Evolutionary conservation across 35 echinoderm and acorn worm species (phyloP).

Genomic region (Apostichopus californicus): DNA sequence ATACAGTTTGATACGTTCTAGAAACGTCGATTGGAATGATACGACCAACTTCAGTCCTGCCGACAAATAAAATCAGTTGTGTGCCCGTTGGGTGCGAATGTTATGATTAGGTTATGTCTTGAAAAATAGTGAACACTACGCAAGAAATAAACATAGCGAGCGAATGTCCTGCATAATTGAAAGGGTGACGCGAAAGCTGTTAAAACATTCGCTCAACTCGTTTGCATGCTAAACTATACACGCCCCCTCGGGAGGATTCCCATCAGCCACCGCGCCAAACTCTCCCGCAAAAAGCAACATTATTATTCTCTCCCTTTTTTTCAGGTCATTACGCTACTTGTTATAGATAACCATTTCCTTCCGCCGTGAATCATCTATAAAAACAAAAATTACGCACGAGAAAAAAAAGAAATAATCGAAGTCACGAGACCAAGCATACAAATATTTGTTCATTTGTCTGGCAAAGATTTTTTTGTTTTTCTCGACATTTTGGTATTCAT

Average conservation of each 20-base stretch:
- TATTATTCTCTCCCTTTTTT: no score
- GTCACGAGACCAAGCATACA: no score
- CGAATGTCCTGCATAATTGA: no score
- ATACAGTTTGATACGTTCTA: slow-evolving; percentile 55
- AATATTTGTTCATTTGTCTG: no score
- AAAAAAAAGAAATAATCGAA: no score
- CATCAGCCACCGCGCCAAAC: not conserved
- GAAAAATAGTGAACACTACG: not conserved
- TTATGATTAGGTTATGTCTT: slow-evolving; percentile 40
- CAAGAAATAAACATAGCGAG: not conserved
- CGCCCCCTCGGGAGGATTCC: not conserved
- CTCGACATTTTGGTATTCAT: no score
- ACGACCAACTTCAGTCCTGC: slow-evolving; percentile 17
- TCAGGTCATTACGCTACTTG: no score
- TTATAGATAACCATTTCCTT: no score
- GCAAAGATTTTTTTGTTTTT: not conserved
- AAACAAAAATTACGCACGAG: no score
- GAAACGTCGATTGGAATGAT: slow-evolving; percentile 54
- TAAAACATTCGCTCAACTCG: slow-evolving; percentile 25
- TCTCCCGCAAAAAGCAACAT: no score
- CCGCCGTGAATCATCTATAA: no score
- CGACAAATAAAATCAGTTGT: slow-evolving; percentile 42
- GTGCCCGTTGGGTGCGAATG: slow-evolving; percentile 47
- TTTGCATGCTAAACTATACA: slow-evolving; percentile 31
- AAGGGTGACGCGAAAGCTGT: slow-evolving; percentile 28